Evolutionary conservation across 2,888 invertebrate species (phyloP).

Genomic region (Cephus pygmeus): DNA sequence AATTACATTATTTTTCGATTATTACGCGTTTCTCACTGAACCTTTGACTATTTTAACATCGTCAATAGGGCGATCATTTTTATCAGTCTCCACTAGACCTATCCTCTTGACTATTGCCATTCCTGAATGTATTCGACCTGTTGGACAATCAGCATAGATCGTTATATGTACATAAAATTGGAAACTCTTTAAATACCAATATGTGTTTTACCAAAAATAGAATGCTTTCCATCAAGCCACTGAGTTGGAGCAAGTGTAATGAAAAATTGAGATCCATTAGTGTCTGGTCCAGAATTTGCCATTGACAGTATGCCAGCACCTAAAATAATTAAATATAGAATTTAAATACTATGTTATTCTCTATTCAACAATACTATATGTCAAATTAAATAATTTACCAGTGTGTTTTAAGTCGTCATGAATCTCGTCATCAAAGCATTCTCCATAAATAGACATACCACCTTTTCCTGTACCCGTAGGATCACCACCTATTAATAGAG

Average conservation of each 20-base stretch:
- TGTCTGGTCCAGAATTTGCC: constrained; percentile 98
- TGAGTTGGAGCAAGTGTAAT: constrained; percentile 96
- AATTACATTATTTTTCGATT: not conserved
- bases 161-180: not conserved
- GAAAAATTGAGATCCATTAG: constrained; percentile 99
- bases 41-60: constrained; percentile 82
- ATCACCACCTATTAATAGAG: constrained; percentile 77
- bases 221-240: constrained; percentile 97
- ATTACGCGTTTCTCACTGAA: constrained; percentile 65
- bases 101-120: constrained; percentile 93
- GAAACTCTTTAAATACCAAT: not conserved
- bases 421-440: constrained; percentile 95
- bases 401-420: constrained; percentile 94
- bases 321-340: constrained; percentile 45
- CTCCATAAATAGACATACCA: constrained; percentile 96
- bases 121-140: constrained; percentile 81
- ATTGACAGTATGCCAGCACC: constrained; percentile 85
- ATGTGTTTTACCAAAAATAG: constrained; percentile 83
- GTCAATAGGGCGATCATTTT: constrained; percentile 90
- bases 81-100: constrained; percentile 94
- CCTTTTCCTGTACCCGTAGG: constrained; percentile 97
- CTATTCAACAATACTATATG: not conserved
- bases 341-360: not conserved
- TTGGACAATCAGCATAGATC: constrained; percentile 12
- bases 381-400: constrained; percentile 66